A percentile compares a stretch with the other conserved stretches of the same genome.
These are phyloP conservation scores for human DNA, from an alignment of 2,113 vertebrate genomes.

Conservation along the genomic window DNA sequence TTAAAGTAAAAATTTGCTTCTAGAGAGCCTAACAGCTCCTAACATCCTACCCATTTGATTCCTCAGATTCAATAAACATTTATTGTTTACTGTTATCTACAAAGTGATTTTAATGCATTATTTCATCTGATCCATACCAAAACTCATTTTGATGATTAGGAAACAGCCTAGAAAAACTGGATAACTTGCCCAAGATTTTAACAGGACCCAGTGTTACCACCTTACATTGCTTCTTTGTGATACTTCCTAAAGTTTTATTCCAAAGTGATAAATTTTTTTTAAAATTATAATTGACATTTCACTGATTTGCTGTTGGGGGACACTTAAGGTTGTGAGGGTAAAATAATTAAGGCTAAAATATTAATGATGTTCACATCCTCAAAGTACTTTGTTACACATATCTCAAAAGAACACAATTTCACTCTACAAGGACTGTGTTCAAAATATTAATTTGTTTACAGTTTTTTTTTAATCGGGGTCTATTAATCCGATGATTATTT, in stretches of 20 bases:
- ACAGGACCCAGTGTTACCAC: not conserved
- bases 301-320: not conserved
- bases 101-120: not conserved
- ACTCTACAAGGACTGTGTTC: not conserved
- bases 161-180: constrained; percentile 49
- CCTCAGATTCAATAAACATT: not conserved
- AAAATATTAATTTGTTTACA: not conserved
- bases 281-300: not conserved
- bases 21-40: not conserved
- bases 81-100: not conserved
- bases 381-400: not conserved
- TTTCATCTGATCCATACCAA: not conserved
- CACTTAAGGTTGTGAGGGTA: not conserved
- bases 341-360: not conserved
- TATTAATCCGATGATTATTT: not conserved
- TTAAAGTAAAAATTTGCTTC: not conserved
- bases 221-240: not conserved
- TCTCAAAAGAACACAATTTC: not conserved
- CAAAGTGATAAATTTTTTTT: not conserved
- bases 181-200: not conserved
- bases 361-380: not conserved
- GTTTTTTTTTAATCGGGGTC: not conserved
- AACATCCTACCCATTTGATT: not conserved
- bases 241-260: not conserved
- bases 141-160: constrained; percentile 16